phyloP scores from a whole-genome alignment of 2,888 invertebrate genomes.

The Bimastos eiseni region DNA sequence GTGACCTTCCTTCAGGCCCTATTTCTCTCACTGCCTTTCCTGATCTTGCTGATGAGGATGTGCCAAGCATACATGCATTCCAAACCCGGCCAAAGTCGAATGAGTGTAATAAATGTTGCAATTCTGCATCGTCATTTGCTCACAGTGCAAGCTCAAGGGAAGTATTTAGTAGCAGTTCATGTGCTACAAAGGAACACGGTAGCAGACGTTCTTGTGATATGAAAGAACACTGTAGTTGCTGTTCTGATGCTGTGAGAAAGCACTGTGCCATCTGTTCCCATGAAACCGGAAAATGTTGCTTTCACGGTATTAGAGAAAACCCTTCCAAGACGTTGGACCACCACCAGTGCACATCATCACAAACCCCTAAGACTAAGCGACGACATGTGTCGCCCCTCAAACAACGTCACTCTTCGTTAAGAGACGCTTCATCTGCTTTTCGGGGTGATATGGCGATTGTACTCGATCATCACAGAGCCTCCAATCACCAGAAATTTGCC shows the following conservation, averaged over 20 bases:
- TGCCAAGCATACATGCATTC: neutral
- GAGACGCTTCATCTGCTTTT: neutral
- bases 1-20: neutral
- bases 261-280: neutral
- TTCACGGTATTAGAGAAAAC: neutral
- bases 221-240: constrained; percentile 5
- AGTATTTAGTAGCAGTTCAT: neutral
- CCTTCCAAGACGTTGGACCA: neutral
- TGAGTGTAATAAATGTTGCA: neutral
- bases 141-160: neutral
- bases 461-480: neutral
- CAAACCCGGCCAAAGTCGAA: neutral
- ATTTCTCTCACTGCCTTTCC: neutral
- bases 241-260: neutral
- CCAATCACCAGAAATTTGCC: neutral
- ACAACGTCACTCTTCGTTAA: neutral
- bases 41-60: neutral
- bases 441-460: neutral
- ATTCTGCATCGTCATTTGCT: neutral
- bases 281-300: neutral
- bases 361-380: neutral
- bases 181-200: neutral
- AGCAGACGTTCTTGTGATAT: neutral
- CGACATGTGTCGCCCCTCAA: neutral
- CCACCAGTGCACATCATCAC: neutral